These are phyloP conservation scores for Sphyrna mokarran DNA, from an alignment of 2,113 vertebrate species.

Conservation along the genomic window DNA sequence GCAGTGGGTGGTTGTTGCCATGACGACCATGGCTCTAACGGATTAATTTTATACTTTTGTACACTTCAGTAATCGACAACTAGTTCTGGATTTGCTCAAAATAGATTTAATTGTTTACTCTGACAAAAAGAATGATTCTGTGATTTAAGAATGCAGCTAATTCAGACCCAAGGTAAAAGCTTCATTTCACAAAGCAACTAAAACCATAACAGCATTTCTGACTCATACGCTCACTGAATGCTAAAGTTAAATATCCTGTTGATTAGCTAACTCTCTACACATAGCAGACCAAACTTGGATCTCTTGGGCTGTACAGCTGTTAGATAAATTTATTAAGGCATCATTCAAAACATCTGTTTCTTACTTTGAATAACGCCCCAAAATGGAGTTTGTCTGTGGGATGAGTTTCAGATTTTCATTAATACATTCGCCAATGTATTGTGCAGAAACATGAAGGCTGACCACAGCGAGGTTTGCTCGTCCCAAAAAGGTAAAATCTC, in stretches of 20 bases:
- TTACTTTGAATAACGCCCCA: background rate
- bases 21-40: background rate
- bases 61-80: background rate
- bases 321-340: background rate
- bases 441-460: background rate
- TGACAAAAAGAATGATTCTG: background rate
- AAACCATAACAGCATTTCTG: background rate
- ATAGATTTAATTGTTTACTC: background rate
- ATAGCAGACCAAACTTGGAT: background rate
- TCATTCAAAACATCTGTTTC: background rate
- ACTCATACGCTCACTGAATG: background rate
- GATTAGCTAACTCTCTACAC: background rate
- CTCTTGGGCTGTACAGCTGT: background rate
- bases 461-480: too few relatives aligned
- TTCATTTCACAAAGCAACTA: background rate
- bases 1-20: conserved; percentile 15
- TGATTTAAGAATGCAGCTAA: background rate
- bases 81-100: background rate
- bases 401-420: background rate
- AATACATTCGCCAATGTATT: background rate
- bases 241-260: background rate
- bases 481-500: too few relatives aligned
- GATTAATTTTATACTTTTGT: background rate
- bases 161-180: background rate
- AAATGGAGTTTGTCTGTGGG: background rate